These are phyloP conservation scores for Rhynchonema sp. DNA, from an alignment of 2,888 invertebrate species.

Conservation along the genomic window DNA sequence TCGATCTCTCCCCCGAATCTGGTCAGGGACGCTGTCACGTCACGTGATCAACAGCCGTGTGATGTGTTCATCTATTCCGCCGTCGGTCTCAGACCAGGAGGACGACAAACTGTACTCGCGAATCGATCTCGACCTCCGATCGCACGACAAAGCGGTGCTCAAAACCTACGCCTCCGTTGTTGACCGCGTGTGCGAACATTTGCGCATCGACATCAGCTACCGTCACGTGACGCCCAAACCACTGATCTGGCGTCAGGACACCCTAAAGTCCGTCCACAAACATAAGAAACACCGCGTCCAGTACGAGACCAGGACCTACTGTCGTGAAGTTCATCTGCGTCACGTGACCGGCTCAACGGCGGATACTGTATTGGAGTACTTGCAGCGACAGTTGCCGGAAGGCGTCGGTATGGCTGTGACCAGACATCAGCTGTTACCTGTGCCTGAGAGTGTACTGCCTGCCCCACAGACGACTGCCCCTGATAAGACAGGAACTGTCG, in stretches of 20 bases:
- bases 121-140: neutral
- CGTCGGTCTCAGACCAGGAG: too few species aligned
- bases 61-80: too few species aligned
- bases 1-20: too few species aligned
- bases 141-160: neutral
- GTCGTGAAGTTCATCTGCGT: constrained; percentile 48
- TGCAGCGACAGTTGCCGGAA: constrained; percentile 87
- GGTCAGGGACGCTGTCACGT: too few species aligned
- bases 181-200: neutral
- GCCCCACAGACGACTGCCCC: too few species aligned
- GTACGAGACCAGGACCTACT: constrained; percentile 84
- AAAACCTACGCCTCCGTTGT: neutral
- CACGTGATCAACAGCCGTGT: too few species aligned
- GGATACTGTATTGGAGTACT: constrained; percentile 81
- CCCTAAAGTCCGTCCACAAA: constrained; percentile 56
- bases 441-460: too few species aligned
- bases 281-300: constrained; percentile 83
- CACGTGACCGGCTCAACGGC: constrained; percentile 81
- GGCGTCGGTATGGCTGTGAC: constrained; percentile 67
- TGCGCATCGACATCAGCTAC: neutral
- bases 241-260: neutral
- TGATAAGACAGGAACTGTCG: too few species aligned
- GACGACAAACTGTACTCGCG: neutral
- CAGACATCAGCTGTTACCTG: neutral
- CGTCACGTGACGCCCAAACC: neutral